Evolutionary conservation across 2,888 invertebrate genomes (phyloP).

Genomic region (Lasius platythorax): DNA sequence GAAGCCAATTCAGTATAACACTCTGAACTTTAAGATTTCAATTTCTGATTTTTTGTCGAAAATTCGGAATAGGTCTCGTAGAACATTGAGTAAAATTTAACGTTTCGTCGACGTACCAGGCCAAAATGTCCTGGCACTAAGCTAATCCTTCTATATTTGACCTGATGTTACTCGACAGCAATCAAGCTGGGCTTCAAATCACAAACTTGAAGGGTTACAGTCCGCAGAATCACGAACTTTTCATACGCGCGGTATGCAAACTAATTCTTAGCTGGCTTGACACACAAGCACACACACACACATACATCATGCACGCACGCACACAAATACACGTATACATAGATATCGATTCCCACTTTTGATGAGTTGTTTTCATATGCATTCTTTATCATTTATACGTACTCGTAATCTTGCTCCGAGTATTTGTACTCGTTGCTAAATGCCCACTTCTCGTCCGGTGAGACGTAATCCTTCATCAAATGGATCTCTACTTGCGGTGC

Average conservation of each 20-base stretch:
- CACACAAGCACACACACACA: background rate
- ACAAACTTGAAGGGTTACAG: background rate
- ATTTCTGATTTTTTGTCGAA: background rate
- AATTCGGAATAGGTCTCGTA: background rate
- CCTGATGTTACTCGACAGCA: background rate
- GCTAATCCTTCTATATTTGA: background rate
- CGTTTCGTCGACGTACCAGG: background rate
- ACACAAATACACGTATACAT: background rate
- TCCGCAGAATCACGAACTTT: background rate
- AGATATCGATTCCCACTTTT: background rate
- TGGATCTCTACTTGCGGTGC: constrained; percentile 52
- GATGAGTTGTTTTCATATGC: background rate
- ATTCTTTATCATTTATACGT: constrained; percentile 1
- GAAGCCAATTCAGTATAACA: background rate
- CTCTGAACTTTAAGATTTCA: background rate
- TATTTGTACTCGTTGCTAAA: constrained; percentile 47
- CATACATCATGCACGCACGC: background rate
- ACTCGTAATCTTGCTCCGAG: background rate
- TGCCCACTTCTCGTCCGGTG: background rate
- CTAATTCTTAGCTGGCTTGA: background rate
- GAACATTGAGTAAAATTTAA: background rate
- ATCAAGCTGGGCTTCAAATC: background rate
- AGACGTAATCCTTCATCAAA: constrained; percentile 28
- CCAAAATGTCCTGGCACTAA: background rate
- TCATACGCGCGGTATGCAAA: background rate